Percentiles rank a stretch among this genome's conserved stretches.
These are phyloP conservation scores for Harpagus bidentatus DNA, from an alignment of 2,113 vertebrate species.

Conservation along the genomic window DNA sequence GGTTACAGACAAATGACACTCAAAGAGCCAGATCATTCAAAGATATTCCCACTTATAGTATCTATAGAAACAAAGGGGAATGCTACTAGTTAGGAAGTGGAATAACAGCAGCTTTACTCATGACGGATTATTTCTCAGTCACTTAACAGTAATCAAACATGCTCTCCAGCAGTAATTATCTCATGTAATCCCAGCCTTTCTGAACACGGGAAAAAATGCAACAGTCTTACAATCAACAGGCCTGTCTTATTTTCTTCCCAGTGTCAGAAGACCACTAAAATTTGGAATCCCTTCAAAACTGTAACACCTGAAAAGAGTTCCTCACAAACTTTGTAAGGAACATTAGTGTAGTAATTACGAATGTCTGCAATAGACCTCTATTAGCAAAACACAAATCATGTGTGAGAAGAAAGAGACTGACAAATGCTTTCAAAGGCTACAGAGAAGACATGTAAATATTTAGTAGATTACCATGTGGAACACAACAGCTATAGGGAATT, in stretches of 20 bases:
- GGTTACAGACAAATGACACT: neutral
- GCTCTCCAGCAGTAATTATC: neutral
- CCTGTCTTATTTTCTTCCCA: neutral
- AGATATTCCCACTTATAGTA: neutral
- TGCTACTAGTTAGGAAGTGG: neutral
- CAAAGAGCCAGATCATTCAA: neutral
- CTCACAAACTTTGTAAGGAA: neutral
- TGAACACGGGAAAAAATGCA: neutral
- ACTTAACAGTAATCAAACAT: neutral
- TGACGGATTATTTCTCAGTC: neutral
- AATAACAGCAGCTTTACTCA: neutral
- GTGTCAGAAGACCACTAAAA: neutral
- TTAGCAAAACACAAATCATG: neutral
- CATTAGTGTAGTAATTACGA: neutral
- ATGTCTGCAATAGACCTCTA: neutral
- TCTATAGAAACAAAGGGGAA: neutral
- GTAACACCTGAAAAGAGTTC: neutral
- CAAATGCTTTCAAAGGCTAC: neutral
- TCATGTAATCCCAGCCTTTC: neutral
- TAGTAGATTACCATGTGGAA: neutral
- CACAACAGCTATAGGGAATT: neutral
- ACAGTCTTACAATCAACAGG: neutral
- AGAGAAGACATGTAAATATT: slow-evolving; percentile 7
- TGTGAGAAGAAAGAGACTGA: neutral
- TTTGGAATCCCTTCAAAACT: neutral